Conservation (phyloP, 2,888 invertebrate genomes). For the Tyria jacobaeae region DNA sequence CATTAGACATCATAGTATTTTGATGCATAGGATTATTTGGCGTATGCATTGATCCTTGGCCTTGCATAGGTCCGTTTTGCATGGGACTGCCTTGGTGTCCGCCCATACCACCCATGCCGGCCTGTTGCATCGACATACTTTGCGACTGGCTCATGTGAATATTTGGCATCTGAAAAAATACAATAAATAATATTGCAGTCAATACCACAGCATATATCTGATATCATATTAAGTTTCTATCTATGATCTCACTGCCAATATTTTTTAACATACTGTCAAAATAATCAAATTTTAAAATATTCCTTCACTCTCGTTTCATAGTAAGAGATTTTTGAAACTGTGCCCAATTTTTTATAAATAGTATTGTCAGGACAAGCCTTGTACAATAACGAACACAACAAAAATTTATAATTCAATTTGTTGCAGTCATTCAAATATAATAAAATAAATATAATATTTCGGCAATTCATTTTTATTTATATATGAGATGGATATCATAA, state of each 20-base stretch:
- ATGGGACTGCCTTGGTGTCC: constrained; percentile 62
- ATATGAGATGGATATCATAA: not conserved
- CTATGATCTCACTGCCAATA: no score
- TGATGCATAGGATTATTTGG: constrained; percentile 55
- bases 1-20: constrained; percentile 64
- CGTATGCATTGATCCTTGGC: constrained; percentile 60
- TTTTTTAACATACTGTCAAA: no score
- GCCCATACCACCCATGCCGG: constrained; percentile 61
- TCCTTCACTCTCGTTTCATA: no score
- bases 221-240: no score
- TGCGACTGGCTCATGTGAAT: constrained; percentile 91
- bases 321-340: no score
- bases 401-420: no score
- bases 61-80: constrained; percentile 61
- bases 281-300: no score
- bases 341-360: no score
- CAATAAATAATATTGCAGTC: not conserved
- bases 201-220: not conserved
- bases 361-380: no score
- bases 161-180: constrained; percentile 85
- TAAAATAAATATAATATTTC: no score
- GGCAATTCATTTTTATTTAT: not conserved
- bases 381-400: no score
- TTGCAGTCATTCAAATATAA: no score
- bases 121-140: constrained; percentile 86